Evolutionary conservation across 2,113 vertebrate genomes (phyloP).

Genomic region (Oryzias melastigma): DNA sequence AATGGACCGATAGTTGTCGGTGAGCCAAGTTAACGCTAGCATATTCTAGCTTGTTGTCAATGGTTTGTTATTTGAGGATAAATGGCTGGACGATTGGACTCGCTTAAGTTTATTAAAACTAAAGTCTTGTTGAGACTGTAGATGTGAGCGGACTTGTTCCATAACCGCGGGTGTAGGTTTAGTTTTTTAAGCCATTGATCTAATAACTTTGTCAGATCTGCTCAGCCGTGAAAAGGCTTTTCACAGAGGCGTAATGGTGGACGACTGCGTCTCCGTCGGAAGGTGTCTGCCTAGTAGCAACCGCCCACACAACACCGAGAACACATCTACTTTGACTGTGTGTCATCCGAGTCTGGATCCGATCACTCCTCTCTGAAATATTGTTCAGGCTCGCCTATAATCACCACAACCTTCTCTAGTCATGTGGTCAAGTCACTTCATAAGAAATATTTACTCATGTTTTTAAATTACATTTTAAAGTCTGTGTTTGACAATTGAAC

Average conservation of each 20-base stretch:
- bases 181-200: constrained; percentile 51
- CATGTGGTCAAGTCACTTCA: constrained; percentile 2
- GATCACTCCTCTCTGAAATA: constrained; percentile 1
- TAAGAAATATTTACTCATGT: no score
- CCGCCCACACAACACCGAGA: constrained; percentile 28
- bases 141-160: not conserved
- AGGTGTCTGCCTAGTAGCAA: constrained; percentile 45
- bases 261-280: constrained; percentile 57
- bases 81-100: constrained; percentile 6
- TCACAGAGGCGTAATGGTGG: constrained; percentile 74
- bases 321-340: constrained; percentile 53
- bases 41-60: constrained; percentile 68
- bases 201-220: constrained; percentile 74
- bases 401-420: not conserved
- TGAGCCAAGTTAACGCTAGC: constrained; percentile 70
- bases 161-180: constrained; percentile 4
- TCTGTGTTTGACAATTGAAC: not conserved
- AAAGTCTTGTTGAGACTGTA: not conserved
- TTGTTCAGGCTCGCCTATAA: not conserved
- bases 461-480: not conserved
- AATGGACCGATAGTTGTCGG: constrained; percentile 75
- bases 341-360: not conserved
- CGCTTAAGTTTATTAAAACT: constrained; percentile 35
- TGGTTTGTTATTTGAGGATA: constrained; percentile 49
- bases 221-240: constrained; percentile 72